phyloP scores from a whole-genome alignment of 2,113 vertebrate genomes.

The Camelus dromedarius region DNA sequence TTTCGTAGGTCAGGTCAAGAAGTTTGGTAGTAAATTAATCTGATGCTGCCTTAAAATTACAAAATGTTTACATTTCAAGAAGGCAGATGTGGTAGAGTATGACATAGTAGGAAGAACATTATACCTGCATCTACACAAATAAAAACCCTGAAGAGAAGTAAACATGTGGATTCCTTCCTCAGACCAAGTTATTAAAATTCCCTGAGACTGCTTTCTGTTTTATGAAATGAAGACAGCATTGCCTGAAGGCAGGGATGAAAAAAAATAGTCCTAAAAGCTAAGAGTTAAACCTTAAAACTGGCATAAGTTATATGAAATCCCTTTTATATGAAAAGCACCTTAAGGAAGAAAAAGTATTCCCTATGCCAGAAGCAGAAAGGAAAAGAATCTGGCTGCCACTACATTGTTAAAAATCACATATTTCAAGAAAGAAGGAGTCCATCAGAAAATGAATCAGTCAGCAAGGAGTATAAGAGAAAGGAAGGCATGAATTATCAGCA shows the following conservation, averaged over 20 bases:
- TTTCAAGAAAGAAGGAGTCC: slow-evolving; percentile 7
- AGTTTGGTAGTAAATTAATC: not conserved
- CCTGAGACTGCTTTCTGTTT: not conserved
- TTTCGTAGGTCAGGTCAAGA: not conserved
- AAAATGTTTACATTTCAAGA: not conserved
- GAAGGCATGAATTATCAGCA: not conserved
- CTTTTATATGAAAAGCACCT: not conserved
- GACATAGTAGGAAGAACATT: not conserved
- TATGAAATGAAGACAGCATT: not conserved
- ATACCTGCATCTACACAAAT: not conserved
- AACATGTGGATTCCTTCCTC: not conserved
- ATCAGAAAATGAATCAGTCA: slow-evolving; percentile 32
- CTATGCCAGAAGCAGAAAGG: not conserved
- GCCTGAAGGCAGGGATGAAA: not conserved
- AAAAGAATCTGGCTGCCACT: not conserved
- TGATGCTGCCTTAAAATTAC: not conserved
- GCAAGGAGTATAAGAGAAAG: not conserved
- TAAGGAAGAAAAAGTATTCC: not conserved
- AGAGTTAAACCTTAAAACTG: slow-evolving; percentile 17
- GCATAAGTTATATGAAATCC: not conserved
- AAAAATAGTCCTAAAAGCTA: not conserved
- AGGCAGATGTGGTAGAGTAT: not conserved
- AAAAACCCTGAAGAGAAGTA: not conserved
- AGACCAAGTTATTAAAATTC: not conserved
- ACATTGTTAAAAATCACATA: slow-evolving; percentile 15